Conservation (phyloP, 2,113 vertebrate species). For the Planiliza haematocheilus region DNA sequence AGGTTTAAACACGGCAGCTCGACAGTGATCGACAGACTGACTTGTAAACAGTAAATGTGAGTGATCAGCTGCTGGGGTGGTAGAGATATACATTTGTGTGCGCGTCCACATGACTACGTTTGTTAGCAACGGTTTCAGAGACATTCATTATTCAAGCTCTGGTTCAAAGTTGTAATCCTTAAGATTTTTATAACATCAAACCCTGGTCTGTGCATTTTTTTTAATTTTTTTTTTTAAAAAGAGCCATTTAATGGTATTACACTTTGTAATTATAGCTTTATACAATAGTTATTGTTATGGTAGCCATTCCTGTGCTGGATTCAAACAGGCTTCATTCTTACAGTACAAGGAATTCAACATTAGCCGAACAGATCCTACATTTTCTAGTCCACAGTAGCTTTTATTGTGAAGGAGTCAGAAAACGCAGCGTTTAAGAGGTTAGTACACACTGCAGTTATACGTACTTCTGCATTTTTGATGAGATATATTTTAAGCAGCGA, state of each 20-base stretch:
- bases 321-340: not conserved
- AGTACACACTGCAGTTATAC: too few relatives aligned
- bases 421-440: too few relatives aligned
- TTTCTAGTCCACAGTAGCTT: not conserved
- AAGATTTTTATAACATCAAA: not conserved
- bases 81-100: not conserved
- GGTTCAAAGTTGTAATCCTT: conserved; percentile 33
- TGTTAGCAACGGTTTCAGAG: conserved; percentile 3
- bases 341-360: not conserved
- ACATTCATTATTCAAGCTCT: conserved; percentile 12
- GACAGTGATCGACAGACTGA: not conserved
- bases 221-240: too few relatives aligned
- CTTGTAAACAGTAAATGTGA: not conserved
- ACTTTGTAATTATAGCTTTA: not conserved
- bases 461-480: too few relatives aligned
- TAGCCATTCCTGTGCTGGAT: not conserved
- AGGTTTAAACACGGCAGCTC: conserved; percentile 5
- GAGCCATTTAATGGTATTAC: too few relatives aligned
- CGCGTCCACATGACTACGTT: not conserved
- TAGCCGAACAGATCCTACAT: too few relatives aligned
- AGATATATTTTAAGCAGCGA: not conserved
- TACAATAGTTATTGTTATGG: not conserved
- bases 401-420: conserved; percentile 5
- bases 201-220: too few relatives aligned
- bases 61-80: not conserved